Base-by-base conservation (phyloP, 2,888 invertebrate genomes). In the Toxonevra muliebris region DNA sequence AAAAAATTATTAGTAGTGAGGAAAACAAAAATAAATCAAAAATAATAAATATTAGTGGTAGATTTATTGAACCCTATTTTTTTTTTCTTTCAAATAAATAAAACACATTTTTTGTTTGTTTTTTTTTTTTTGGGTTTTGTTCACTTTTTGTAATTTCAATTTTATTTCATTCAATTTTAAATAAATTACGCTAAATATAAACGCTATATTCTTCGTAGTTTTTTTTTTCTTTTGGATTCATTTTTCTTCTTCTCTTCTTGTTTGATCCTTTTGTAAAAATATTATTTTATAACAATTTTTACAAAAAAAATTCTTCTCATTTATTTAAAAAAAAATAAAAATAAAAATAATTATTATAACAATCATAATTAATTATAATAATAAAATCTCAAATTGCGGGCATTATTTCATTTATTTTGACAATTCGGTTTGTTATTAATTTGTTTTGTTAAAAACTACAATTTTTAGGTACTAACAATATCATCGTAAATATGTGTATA, bases 401-500 rank as follows among this genome's bases (percentile, higher is more conserved):
- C 75, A 68, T 73, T 54, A 62, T 13, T 48, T 53, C 62, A 67
- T 67, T 68, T 63, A 61, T 61, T 73, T 65, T 54, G 13, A 57
- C 50, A 59, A 68, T 63, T 65, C 62, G 53, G 59, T 61, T 66
- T 55, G 61, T 30, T 30, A 30, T 30, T 7, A 7, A 12, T 62
- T 30, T n/a, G 13, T 41, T 72, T 71, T 69, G 66, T 71, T 69
- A 54, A 68, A 66, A 65, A 71, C 60, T 67, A 66, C 65, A 67
- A 67, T 71, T 76, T 78, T 80, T 82, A 82, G 84, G 83, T 82
- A 82, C 82, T 83, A 82, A 84, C 83, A 81, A 82, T 84, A 82
- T 84, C 81, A 83, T 82, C 81, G 40, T 61, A 68, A 41, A 73
- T 73, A 75, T 30, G 13, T 42, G 17, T 15, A 52, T 50, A 17